Evolutionary conservation across 2,888 invertebrate species (phyloP).

Genomic region (Cylindroiulus punctatus): DNA sequence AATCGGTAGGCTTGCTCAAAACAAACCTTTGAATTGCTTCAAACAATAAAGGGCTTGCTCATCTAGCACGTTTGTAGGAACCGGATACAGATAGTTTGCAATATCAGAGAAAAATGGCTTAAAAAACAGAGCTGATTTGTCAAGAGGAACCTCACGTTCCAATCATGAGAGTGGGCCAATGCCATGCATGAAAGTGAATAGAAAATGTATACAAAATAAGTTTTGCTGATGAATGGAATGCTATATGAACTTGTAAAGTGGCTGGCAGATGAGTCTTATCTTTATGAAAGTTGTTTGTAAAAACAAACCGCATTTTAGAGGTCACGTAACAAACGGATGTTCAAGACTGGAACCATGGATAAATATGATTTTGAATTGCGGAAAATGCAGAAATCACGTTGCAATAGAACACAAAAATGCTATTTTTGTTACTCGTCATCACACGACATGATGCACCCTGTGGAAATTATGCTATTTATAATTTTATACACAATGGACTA

Average conservation of each 20-base stretch:
- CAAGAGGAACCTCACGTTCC: not conserved
- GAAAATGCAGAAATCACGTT: not conserved
- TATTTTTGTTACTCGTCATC: too few relatives aligned
- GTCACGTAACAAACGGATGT: not conserved
- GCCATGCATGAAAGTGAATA: not conserved
- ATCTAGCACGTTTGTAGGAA: constrained; percentile 3
- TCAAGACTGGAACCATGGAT: not conserved
- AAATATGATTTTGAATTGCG: too few relatives aligned
- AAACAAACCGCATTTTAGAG: not conserved
- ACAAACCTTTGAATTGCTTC: constrained; percentile 28
- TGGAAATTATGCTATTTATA: too few relatives aligned
- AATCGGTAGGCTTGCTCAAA: constrained; percentile 15
- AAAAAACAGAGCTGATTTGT: not conserved
- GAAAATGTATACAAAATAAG: not conserved
- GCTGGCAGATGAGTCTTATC: not conserved
- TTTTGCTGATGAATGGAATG: not conserved
- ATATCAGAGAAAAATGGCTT: not conserved
- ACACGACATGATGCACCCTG: too few relatives aligned
- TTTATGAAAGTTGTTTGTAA: not conserved
- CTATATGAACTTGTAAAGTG: not conserved
- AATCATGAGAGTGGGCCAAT: constrained; percentile 1
- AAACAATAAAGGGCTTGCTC: constrained; percentile 22
- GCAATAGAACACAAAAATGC: too few relatives aligned
- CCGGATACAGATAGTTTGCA: constrained; percentile 5
- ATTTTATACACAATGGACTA: too few relatives aligned